Percentiles rank a stretch among this genome's conserved stretches.
phyloP scores from a whole-genome alignment of 2,888 invertebrate genomes.

The Agrilus biguttatus region DNA sequence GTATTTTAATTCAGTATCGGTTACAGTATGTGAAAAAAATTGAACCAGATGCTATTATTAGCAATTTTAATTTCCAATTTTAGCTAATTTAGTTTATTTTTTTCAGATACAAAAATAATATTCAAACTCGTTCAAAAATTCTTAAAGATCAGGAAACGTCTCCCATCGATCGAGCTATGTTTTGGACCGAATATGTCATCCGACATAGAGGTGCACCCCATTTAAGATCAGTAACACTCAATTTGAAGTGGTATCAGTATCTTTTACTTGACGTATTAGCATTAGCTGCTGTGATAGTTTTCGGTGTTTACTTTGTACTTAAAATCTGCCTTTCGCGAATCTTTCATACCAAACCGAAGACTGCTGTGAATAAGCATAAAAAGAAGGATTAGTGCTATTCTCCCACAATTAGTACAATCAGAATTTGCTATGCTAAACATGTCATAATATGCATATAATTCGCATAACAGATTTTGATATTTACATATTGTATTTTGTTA shows the following conservation, averaged over 20 bases:
- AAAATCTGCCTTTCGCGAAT: neutral
- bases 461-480: too few species aligned
- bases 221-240: constrained; percentile 10
- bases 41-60: too few species aligned
- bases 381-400: neutral
- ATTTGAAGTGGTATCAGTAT: constrained; percentile 13
- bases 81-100: neutral
- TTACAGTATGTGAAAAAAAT: too few species aligned
- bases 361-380: neutral
- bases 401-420: too few species aligned
- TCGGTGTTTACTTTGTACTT: neutral
- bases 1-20: too few species aligned
- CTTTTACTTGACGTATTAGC: constrained; percentile 12
- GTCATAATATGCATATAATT: too few species aligned
- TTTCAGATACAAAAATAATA: constrained; percentile 10
- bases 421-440: too few species aligned
- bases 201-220: constrained; percentile 12
- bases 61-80: neutral
- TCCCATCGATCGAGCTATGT: constrained; percentile 15
- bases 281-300: neutral
- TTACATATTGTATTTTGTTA: too few species aligned
- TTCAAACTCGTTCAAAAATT: constrained; percentile 8
- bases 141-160: constrained; percentile 13
- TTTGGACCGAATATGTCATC: constrained; percentile 16
- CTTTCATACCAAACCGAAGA: neutral